These are phyloP conservation scores for Erpobdella octoculata DNA, from an alignment of 2,888 invertebrate genomes.

Conservation along the genomic window DNA sequence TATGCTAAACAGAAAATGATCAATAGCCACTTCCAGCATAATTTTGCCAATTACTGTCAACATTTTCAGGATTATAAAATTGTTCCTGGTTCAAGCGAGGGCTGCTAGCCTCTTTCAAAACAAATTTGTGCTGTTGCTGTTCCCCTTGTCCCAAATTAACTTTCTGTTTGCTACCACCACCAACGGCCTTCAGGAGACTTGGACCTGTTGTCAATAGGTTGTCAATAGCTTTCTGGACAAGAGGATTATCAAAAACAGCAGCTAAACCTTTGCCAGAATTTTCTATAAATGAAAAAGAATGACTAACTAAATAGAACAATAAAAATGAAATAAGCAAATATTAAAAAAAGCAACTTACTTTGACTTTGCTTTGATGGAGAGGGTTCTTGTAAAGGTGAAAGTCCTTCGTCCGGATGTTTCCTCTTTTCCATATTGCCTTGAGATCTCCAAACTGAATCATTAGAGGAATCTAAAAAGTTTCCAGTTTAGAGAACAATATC, in stretches of 20 bases:
- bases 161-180: no score
- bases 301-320: no score
- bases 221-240: conserved; percentile 53
- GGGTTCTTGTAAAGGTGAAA: not conserved
- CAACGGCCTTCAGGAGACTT: conserved; percentile 3
- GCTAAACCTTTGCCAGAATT: not conserved
- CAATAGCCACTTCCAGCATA: no score
- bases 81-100: no score
- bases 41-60: no score
- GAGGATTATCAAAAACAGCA: conserved; percentile 48
- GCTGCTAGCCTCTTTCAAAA: no score
- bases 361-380: not conserved
- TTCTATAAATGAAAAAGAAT: no score
- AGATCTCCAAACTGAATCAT: not conserved
- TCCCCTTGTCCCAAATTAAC: no score
- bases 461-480: not conserved
- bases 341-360: not conserved
- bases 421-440: no score
- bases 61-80: no score
- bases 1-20: no score
- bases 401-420: not conserved
- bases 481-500: not conserved
- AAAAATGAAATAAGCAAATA: not conserved
- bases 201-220: conserved; percentile 52
- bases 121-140: no score